Evolutionary conservation across 2,113 vertebrate species (phyloP), one percentile per base, ranked within the genome.

Genomic region (Poeciliopsis occidentalis): DNA sequence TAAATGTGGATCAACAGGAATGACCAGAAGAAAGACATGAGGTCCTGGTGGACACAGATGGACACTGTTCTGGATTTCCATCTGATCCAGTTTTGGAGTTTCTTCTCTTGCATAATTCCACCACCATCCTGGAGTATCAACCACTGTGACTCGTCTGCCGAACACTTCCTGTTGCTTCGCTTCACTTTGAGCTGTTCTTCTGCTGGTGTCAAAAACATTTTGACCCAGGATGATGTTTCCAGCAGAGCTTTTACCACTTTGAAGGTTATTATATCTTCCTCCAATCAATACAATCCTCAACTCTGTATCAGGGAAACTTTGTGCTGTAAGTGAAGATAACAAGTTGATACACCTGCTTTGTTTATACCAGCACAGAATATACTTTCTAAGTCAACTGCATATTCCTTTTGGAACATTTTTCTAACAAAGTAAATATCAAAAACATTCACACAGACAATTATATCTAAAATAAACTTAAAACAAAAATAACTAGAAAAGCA

Each of bases 21-120:
- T 2, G 17, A 79, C 64, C 39, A 79, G 69, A 54, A 79, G 69
- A 72, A 78, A 78, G 4, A 37, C 64, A 0, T 72, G n/a, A 71
- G 69, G 76, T 17, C 69, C 69, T 15, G 76, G 76, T 8, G 69
- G 30, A 62, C 76, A 78, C 51, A 72, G 54, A 62, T 78, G 3
- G 64, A 78, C 8, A 1, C 76, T 78, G 17, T 78, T 67, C 39
- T 78, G 69, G 57, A 78, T 78, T 78, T 78, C 76, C 62, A 37
- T 62, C 64, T 72, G 69, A 67, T 78, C 69, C 69, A 75, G 30
- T 12, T 78, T 67, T 54, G 69, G 51, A 26, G 64, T 72, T 2
- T 78, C 8, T 72, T 78, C 30, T 37, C 4, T 30, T n/a, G 64
- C 1, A 6, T 0, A n/a, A 1, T 1, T 0, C 76, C 69, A 78